Evolutionary conservation across 2,797 vertebrate species (phyloP), one percentile per base, ranked within the genome.

Genomic region (Ibycter americanus): DNA sequence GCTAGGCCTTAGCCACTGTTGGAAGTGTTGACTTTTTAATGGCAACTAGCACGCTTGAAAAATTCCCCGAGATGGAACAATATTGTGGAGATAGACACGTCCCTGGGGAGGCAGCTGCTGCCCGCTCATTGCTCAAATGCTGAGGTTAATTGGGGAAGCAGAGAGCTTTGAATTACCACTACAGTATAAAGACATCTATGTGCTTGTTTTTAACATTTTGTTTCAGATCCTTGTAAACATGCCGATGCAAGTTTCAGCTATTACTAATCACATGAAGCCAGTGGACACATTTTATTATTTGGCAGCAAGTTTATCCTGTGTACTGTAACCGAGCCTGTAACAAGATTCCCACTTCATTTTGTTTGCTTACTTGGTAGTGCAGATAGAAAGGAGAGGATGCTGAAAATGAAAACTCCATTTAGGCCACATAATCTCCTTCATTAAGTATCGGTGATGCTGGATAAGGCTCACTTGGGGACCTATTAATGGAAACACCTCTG

Each of bases 401-500:
- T 76, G 83, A 72, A 95, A 81, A 95, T 17, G 76, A 91, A 95
- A 91, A 92, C 76, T 87, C 89, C 91, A 89, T 91, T 94, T 87
- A 81, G 95, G 84, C 83, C 77, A 88, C 79, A 84, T 94, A 96
- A 96, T 95, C 93, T 95, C 81, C 91, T 96, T 94, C 93, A 91
- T 96, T 93, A 95, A 95, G 76, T 91, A 87, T 83, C 89, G 68
- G 66, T 12, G 79, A 63, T 74, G 68, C 83, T 94, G 88, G 85
- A 82, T 80, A 89, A 96, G 62, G 72, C 85, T 97, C 96, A 94
- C 94, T 95, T 27, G n/a, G 84, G 95, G 87, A 82, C 86, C 82
- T 95, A 80, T 93, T 95, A 96, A 94, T 92, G 87, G 95, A 96
- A 96, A 95, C 87, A 92, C 95, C 96, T 96, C 92, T 91, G 87